Conservation (phyloP, 2,797 vertebrate species). For the Strix occidentalis region DNA sequence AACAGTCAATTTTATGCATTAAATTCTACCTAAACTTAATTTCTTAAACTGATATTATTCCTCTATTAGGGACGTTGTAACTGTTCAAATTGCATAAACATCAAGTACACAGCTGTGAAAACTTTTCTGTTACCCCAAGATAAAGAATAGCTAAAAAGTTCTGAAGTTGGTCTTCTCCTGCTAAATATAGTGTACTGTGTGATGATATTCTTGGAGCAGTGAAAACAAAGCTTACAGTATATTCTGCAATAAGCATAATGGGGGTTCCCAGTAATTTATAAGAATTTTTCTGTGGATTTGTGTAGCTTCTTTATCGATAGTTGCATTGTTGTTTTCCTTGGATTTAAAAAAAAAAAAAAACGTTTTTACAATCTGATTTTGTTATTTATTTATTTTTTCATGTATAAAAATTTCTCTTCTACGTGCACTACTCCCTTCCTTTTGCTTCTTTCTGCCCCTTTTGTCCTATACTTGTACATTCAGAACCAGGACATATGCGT, state of each 20-base stretch:
- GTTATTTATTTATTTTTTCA: not conserved
- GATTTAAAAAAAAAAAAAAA: too few relatives aligned
- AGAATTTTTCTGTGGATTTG: not conserved
- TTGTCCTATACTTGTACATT: constrained; percentile 88
- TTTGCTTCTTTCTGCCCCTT: constrained; percentile 75
- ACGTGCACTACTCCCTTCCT: constrained; percentile 39
- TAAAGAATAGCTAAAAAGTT: not conserved
- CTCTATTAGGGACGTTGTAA: not conserved
- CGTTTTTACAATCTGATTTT: not conserved
- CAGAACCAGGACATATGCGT: constrained; percentile 89
- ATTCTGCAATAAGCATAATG: not conserved
- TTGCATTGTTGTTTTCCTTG: not conserved
- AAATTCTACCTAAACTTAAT: not conserved
- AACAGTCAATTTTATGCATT: not conserved
- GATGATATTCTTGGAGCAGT: not conserved
- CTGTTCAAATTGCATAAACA: not conserved
- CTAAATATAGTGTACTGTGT: not conserved
- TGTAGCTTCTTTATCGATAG: not conserved
- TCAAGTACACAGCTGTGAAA: not conserved
- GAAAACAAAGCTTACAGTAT: not conserved
- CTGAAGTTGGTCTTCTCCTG: not conserved
- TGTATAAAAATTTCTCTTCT: constrained; percentile 49
- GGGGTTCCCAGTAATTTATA: not conserved
- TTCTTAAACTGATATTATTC: not conserved
- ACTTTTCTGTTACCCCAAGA: not conserved